Conservation (phyloP, 1,140 invertebrate genomes). For the Conopomorpha cramerella region DNA sequence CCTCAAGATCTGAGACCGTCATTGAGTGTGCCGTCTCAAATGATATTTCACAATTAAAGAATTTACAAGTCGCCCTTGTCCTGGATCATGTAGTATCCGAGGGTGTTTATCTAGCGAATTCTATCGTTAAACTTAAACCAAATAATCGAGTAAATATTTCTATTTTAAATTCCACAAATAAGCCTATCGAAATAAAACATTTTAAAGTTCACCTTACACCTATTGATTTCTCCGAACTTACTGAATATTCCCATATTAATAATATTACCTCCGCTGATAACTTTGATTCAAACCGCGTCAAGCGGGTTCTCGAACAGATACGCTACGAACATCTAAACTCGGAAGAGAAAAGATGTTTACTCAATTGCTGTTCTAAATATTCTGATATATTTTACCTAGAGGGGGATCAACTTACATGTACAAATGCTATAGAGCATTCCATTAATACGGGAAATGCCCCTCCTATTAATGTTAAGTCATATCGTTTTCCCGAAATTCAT, state of each 20-base stretch:
- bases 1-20: background rate
- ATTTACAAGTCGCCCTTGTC: slow-evolving; percentile 1
- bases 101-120: slow-evolving; percentile 1
- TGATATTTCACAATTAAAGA: background rate
- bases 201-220: background rate
- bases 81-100: slow-evolving; percentile 1
- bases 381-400: background rate
- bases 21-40: slow-evolving; percentile 1
- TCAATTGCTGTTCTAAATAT: background rate
- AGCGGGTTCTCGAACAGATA: background rate
- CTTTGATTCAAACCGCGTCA: background rate
- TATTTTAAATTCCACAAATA: background rate
- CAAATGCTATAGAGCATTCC: background rate
- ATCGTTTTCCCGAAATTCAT: background rate
- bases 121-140: slow-evolving; percentile 3
- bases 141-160: slow-evolving; percentile 4
- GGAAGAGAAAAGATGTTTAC: background rate
- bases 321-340: background rate
- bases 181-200: background rate
- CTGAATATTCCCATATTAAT: background rate
- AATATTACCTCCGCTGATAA: background rate
- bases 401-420: background rate
- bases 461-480: background rate
- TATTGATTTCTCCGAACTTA: background rate
- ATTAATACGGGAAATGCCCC: background rate